phyloP scores from a whole-genome alignment of 2,888 invertebrate genomes.

The Mechanitis messenoides region DNA sequence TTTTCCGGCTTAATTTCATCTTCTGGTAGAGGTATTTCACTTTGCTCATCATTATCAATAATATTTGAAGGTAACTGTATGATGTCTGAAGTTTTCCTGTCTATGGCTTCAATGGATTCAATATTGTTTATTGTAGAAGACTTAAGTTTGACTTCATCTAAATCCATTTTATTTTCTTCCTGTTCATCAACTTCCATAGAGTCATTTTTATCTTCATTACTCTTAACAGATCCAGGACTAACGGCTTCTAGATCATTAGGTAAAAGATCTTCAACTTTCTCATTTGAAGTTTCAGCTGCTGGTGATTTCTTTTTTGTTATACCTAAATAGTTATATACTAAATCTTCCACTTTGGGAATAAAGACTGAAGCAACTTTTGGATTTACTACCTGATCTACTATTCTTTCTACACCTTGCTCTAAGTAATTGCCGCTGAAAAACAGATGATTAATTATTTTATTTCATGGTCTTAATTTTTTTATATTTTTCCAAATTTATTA shows the following conservation, averaged over 20 bases:
- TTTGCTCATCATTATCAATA: slow-evolving; percentile 50
- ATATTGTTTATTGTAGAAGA: slow-evolving; percentile 39
- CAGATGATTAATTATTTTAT: slow-evolving; percentile 9
- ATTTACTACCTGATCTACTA: slow-evolving; percentile 97
- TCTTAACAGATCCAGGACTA: slow-evolving; percentile 86
- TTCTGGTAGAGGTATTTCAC: slow-evolving; percentile 47
- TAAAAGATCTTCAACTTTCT: slow-evolving; percentile 71
- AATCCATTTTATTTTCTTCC: slow-evolving; percentile 43
- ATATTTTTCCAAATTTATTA: too few species aligned
- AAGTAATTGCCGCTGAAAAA: slow-evolving; percentile 87
- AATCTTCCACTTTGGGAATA: slow-evolving; percentile 92
- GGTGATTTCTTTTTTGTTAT: slow-evolving; percentile 81
- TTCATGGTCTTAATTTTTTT: background rate
- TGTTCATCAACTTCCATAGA: slow-evolving; percentile 44
- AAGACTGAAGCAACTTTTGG: slow-evolving; percentile 93
- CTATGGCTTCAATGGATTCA: slow-evolving; percentile 35
- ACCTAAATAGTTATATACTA: slow-evolving; percentile 91
- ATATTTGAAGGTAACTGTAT: slow-evolving; percentile 53
- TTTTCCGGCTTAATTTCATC: slow-evolving; percentile 62
- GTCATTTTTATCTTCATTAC: slow-evolving; percentile 64
- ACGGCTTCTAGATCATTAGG: slow-evolving; percentile 88
- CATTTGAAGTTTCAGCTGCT: slow-evolving; percentile 53
- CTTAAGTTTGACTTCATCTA: slow-evolving; percentile 49
- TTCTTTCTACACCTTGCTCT: slow-evolving; percentile 93
- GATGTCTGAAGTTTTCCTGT: slow-evolving; percentile 74